These are phyloP conservation scores for Papilio dardanus DNA, from an alignment of 1,140 invertebrate species.

Conservation along the genomic window DNA sequence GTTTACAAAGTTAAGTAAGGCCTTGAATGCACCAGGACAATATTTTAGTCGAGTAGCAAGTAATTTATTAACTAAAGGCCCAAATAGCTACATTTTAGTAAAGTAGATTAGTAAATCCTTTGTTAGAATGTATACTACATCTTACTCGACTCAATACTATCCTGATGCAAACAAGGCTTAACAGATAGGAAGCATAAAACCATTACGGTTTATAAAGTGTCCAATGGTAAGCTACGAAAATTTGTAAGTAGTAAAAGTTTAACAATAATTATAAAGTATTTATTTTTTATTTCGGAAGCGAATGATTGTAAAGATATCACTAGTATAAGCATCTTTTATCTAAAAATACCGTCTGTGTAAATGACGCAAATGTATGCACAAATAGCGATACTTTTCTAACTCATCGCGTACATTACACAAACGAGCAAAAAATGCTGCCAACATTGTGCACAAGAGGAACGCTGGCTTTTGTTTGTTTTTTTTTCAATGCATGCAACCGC, in stretches of 20 bases:
- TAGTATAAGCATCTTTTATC: constrained; percentile 26
- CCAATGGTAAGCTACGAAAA: neutral
- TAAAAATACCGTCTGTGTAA: constrained; percentile 28
- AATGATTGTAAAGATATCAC: constrained; percentile 11
- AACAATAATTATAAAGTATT: neutral
- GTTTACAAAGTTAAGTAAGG: no score
- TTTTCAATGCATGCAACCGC: constrained; percentile 26
- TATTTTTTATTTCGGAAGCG: neutral
- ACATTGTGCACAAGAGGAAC: constrained; percentile 28
- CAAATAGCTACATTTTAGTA: no score
- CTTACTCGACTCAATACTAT: no score
- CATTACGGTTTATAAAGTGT: neutral
- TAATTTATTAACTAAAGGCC: no score
- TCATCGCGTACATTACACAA: constrained; percentile 39
- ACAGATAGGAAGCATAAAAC: neutral
- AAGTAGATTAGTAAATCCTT: no score
- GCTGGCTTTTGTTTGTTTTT: constrained; percentile 26
- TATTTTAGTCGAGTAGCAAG: no score
- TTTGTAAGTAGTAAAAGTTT: neutral
- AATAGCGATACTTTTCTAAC: constrained; percentile 38
- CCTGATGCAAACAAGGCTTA: no score
- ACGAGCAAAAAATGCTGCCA: constrained; percentile 35
- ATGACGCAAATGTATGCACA: constrained; percentile 35
- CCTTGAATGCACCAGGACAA: no score
- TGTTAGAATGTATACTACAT: no score